Percentiles rank a stretch among this genome's conserved stretches.
Evolutionary conservation across 2,888 invertebrate genomes (phyloP).

Genomic region (Diaphora mendica): DNA sequence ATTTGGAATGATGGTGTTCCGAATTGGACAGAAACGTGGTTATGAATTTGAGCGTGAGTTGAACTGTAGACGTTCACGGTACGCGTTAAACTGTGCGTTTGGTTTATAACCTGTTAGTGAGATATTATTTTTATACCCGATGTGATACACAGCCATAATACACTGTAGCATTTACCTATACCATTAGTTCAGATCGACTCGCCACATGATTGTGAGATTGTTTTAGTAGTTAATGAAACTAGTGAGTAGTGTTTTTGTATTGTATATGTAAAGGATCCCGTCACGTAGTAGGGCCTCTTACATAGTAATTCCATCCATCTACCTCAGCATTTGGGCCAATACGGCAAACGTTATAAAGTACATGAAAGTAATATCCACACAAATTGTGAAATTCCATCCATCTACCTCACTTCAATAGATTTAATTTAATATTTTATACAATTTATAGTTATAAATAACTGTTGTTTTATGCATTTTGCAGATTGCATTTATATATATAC

Average conservation of each 20-base stretch:
- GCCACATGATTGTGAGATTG: slow-evolving; percentile 68
- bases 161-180: slow-evolving; percentile 61
- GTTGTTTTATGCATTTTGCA: slow-evolving; percentile 87
- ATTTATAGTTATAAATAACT: slow-evolving; percentile 86
- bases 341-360: slow-evolving; percentile 77
- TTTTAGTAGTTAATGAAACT: slow-evolving; percentile 73
- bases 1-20: slow-evolving; percentile 34
- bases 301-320: slow-evolving; percentile 87
- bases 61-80: slow-evolving; percentile 18
- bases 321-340: slow-evolving; percentile 86
- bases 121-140: slow-evolving; percentile 63
- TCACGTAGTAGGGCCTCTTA: slow-evolving; percentile 79
- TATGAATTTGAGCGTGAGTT: slow-evolving; percentile 26
- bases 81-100: slow-evolving; percentile 22
- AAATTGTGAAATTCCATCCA: slow-evolving; percentile 90
- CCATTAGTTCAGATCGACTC: slow-evolving; percentile 65
- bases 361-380: slow-evolving; percentile 81
- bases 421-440: slow-evolving; percentile 87
- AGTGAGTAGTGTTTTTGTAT: slow-evolving; percentile 82
- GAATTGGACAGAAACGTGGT: slow-evolving; percentile 33
- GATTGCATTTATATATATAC: slow-evolving; percentile 86
- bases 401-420: slow-evolving; percentile 90
- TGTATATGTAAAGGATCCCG: slow-evolving; percentile 77
- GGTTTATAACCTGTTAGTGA: slow-evolving; percentile 56
- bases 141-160: slow-evolving; percentile 58